Evolutionary conservation across 2,888 invertebrate genomes (phyloP).

Genomic region (Melitaea athalia): DNA sequence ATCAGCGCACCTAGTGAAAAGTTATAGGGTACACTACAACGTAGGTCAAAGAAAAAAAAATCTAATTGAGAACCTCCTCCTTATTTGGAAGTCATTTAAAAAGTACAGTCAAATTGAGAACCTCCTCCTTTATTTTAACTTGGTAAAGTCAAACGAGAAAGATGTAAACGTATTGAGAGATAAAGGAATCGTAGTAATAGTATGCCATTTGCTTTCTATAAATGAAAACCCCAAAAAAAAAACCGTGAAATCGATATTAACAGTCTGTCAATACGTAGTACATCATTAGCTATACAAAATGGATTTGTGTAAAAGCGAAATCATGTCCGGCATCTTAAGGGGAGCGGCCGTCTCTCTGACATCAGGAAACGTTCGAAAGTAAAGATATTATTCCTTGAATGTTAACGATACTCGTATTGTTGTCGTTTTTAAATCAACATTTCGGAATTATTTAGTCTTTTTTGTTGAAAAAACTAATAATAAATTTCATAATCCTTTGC

Average conservation of each 20-base stretch:
- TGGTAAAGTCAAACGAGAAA: too few species aligned
- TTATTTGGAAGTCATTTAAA: too few species aligned
- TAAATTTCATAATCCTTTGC: too few species aligned
- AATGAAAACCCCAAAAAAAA: not conserved
- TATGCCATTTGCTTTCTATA: not conserved
- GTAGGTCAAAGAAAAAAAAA: too few species aligned
- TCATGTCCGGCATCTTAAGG: constrained; percentile 53
- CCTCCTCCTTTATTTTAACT: too few species aligned
- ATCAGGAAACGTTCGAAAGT: constrained; percentile 27
- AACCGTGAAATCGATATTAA: not conserved
- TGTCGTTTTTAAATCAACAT: not conserved
- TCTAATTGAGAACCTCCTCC: too few species aligned
- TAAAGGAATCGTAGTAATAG: too few species aligned
- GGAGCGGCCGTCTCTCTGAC: constrained; percentile 38
- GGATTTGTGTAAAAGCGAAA: constrained; percentile 35
- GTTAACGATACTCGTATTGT: not conserved
- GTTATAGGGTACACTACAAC: too few species aligned
- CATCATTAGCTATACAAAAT: constrained; percentile 30
- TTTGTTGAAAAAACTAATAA: too few species aligned
- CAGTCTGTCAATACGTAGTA: constrained; percentile 7
- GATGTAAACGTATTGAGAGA: too few species aligned
- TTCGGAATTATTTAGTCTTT: not conserved
- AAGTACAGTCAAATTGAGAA: too few species aligned
- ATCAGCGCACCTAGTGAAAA: too few species aligned
- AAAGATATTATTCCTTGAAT: not conserved